Base-by-base conservation (phyloP, 2,113 vertebrate genomes). In the Colaptes auratus region DNA sequence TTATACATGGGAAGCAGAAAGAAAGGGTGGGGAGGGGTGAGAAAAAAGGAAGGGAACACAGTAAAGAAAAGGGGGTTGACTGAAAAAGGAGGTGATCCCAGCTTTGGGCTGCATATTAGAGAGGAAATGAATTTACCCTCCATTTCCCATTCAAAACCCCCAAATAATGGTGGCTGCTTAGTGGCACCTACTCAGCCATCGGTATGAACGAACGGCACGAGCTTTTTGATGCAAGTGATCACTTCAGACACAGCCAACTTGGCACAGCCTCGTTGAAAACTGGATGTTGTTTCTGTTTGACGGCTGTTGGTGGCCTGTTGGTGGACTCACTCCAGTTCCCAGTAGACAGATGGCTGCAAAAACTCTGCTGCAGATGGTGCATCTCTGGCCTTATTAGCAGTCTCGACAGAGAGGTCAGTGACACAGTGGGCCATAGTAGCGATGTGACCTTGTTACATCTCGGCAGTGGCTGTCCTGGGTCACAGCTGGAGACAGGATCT, bases 271-370 rank as follows among this genome's bases (percentile, higher is more conserved):
- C 9, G 0, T 10, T 55, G 86, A 52, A 83, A 83, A 80, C 65
- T 82, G 91, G 88, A n/a, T 24, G 20, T 75, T 59, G 73, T 18
- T 83, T 69, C 93, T 86, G 70, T 79, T 75, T 19, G 80, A 70
- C 13, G 93, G 76, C 90, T 92, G 90, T 90, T 96, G 91, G 96
- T 96, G 96, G 92, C 91, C 93, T 88, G 85, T 74, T 94, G 94
- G 93, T 96, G 93, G 93, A 69, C 79, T 86, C 86, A 8, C 42
- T 95, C 93, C 93, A 95, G 90, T 91, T 94, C 86, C 95, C 90
- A 91, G 79, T 7, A 91, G 86, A 90, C 93, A 94, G 94, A 96
- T 95, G 95, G 94, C 88, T 92, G 77, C 70, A 59, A 59, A 91
- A 95, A 35, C 66, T 71, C 82, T 72, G 73, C 90, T 95, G 89